These are phyloP conservation scores for Drosophila ezoana DNA, from an alignment of 2,888 invertebrate genomes.

Conservation along the genomic window DNA sequence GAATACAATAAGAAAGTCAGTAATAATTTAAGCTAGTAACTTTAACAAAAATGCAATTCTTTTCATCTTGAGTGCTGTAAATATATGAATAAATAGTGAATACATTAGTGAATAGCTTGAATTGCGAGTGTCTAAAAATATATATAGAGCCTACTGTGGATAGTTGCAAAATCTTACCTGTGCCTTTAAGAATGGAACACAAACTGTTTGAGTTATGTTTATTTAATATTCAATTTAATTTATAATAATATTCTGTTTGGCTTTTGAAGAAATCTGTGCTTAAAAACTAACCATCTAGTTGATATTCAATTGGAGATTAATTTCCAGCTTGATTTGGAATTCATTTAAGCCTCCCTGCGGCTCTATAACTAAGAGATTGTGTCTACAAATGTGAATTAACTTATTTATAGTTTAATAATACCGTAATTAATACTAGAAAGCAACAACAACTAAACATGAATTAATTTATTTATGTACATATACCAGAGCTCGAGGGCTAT, in stretches of 20 bases:
- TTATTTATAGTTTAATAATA: not conserved
- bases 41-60: not conserved
- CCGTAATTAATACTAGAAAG: conserved; percentile 7
- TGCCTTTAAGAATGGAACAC: not conserved
- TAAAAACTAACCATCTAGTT: conserved; percentile 11
- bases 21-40: not conserved
- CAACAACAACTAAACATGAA: conserved; percentile 29
- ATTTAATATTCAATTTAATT: conserved; percentile 8
- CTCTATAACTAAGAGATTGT: not conserved
- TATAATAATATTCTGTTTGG: conserved; percentile 7
- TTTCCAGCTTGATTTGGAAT: conserved; percentile 3
- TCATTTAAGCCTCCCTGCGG: not conserved
- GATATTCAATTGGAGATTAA: conserved; percentile 8
- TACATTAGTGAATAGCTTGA: conserved; percentile 6
- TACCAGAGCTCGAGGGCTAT: conserved; percentile 2
- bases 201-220: conserved; percentile 12
- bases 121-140: not conserved
- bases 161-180: conserved; percentile 27
- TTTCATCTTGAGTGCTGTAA: conserved; percentile 18
- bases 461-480: conserved; percentile 38
- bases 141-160: not conserved
- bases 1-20: not conserved
- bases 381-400: conserved; percentile 1
- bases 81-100: conserved; percentile 1
- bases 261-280: conserved; percentile 8